Base-by-base conservation (phyloP, 2,888 invertebrate species). In the Temnothorax rugatulus region DNA sequence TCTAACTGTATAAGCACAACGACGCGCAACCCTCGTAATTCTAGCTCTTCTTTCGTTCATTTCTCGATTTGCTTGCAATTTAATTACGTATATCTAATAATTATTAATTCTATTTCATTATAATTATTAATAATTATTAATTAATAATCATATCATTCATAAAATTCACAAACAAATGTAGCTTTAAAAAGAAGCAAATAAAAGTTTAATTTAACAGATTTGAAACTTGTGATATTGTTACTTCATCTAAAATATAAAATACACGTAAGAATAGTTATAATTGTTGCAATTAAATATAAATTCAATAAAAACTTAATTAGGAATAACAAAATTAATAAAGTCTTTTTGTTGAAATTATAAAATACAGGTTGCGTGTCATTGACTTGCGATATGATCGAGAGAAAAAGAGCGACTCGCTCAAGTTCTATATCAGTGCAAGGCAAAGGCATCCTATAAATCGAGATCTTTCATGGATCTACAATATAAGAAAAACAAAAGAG, bases 341-440 rank as follows among this genome's bases (percentile, higher is more conserved):
- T 41, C 29, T 1, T 29, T 41, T 41, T 52, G n/a, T 41, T 54
- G n/a, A 64, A 25, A 54, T 54, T 44, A 52, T n/a, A 57, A 47
- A 38, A 4, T 18, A 38, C 69, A 38, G 25, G 34, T 59, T 44
- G 21, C 59, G 47, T 38, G 13, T 57, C 66, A 50, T 7, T 44
- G 47, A 84, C 64, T 63, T 64, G 34, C 54, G 59, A 75, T 74
- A 75, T 44, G 41, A 34, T 63, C 63, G 64, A 82, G 38, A 47
- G 59, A 73, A 52, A 41, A 44, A 54, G 71, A 81, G 13, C 38
- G 11, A n/a, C 2, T 47, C 18, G 44, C 21, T 79, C 59, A 79
- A 29, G 11, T 44, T 34, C 44, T 69, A 71, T 15, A 34, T 79
- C 79, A 69, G 13, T 50, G 38, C n/a, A 81, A 81, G 47, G 34